Conservation (phyloP, 2,888 invertebrate species). For the Caenorhabditis becei region DNA sequence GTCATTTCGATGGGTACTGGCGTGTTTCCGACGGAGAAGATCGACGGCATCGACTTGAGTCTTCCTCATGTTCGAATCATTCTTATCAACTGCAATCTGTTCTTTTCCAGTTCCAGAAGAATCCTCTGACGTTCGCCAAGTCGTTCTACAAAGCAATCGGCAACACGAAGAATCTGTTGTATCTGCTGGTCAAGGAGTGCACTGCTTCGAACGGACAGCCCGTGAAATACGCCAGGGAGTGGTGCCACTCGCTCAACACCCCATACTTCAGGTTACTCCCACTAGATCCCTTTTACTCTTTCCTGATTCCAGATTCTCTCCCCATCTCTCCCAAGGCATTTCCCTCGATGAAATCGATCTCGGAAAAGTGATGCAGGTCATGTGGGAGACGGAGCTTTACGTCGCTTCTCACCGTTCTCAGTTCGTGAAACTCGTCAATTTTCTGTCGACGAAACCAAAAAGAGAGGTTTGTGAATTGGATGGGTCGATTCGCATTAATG, state of each 20-base stretch:
- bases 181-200: constrained; percentile 65
- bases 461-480: constrained; percentile 24
- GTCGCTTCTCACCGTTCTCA: constrained; percentile 44
- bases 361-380: constrained; percentile 60
- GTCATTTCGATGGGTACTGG: constrained; percentile 69
- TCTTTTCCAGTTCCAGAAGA: constrained; percentile 47
- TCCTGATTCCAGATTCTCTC: constrained; percentile 51
- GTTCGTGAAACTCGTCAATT: constrained; percentile 36
- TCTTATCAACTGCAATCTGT: background rate
- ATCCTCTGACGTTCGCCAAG: constrained; percentile 62
- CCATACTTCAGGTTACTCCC: constrained; percentile 62
- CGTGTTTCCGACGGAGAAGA: constrained; percentile 61
- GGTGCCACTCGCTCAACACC: constrained; percentile 64
- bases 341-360: constrained; percentile 60
- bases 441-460: constrained; percentile 43
- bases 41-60: constrained; percentile 67
- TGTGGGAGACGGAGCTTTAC: constrained; percentile 65
- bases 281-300: background rate
- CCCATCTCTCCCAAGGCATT: constrained; percentile 59
- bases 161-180: constrained; percentile 59
- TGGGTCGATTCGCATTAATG: background rate
- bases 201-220: constrained; percentile 70
- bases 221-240: constrained; percentile 65
- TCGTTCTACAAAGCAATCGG: constrained; percentile 55
- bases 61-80: constrained; percentile 32